A percentile compares a stretch with the other conserved stretches of the same genome.
Conservation (phyloP, 1,140 invertebrate genomes). For the Cotesia vestalis region DNA sequence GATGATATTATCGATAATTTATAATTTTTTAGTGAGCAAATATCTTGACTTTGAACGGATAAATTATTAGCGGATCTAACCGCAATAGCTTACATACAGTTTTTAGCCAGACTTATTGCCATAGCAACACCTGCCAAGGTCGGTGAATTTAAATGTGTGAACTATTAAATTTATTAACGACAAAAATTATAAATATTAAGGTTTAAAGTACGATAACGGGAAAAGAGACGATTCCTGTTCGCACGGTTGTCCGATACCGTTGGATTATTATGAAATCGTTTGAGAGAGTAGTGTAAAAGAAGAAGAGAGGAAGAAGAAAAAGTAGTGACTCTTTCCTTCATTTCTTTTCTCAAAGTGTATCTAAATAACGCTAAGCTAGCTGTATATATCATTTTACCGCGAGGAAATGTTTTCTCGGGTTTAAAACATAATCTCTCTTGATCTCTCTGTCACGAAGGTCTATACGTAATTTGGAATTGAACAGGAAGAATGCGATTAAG, state of each 20-base stretch:
- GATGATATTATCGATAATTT: no score
- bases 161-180: not conserved
- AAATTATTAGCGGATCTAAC: no score
- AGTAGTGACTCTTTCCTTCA: conserved; percentile 18
- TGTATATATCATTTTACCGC: conserved; percentile 15
- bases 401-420: conserved; percentile 37
- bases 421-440: not conserved
- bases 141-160: not conserved
- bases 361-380: no score
- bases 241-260: conserved; percentile 42
- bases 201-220: conserved; percentile 41
- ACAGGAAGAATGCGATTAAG: no score
- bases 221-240: conserved; percentile 39
- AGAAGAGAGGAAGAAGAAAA: conserved; percentile 2
- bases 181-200: conserved; percentile 7
- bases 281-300: not conserved
- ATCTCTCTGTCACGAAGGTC: no score
- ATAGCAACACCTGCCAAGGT: not conserved
- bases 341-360: not conserved
- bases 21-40: no score
- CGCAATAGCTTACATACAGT: no score
- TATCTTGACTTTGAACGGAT: no score
- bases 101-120: no score
- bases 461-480: no score
- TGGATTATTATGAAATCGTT: conserved; percentile 43